Base-by-base conservation (phyloP, 53 echinoderm and acorn worm species). In the Patiria pectinifera region DNA sequence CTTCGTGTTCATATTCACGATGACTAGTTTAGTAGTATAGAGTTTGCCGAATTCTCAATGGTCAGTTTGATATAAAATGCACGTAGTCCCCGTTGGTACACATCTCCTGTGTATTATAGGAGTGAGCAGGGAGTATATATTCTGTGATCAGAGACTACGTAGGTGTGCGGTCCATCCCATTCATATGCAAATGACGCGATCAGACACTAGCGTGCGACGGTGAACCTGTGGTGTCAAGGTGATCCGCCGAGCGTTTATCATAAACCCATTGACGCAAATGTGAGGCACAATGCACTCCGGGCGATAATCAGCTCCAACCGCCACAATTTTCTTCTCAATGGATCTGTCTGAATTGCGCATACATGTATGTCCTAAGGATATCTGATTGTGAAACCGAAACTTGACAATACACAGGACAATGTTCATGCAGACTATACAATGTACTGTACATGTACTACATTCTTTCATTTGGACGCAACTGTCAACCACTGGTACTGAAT, bases 151-250 rank as follows among this genome's bases (percentile, higher is more conserved):
- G 80, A 79, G 80, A 12, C 44, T 79, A 79, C 80, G n/a, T 69
- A 69, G 15, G 24, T 24, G 46, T 63, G 22, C 90, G 35, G 19
- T 46, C 90, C 90, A 90, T 90, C 81, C 88, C 90, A 90, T 90
- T 90, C 90, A 90, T 90, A 90, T 90, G 90, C 90, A 90, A 90
- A 90, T 90, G 11, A 47, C 15, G 26, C 44, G 6, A 77, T 81
- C 88, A 88, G 78, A 88, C 88, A 88, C 45, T 23, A 44, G 88
- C 77, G 78, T 47, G 88, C 77, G 88, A 88, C 77, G 78, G 24
- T 77, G 88, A 88, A 77, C 77, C 88, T 11, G 48, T 4, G 69
- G 81, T 90, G 90, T 90, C 90, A 90, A 90, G 90, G 80, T 66
- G 70, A 81, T 81, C 35, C 63, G 69, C 11, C 21, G 8, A 47